Evolutionary conservation across 1,140 invertebrate species (phyloP).

Genomic region (Aplysia californica): DNA sequence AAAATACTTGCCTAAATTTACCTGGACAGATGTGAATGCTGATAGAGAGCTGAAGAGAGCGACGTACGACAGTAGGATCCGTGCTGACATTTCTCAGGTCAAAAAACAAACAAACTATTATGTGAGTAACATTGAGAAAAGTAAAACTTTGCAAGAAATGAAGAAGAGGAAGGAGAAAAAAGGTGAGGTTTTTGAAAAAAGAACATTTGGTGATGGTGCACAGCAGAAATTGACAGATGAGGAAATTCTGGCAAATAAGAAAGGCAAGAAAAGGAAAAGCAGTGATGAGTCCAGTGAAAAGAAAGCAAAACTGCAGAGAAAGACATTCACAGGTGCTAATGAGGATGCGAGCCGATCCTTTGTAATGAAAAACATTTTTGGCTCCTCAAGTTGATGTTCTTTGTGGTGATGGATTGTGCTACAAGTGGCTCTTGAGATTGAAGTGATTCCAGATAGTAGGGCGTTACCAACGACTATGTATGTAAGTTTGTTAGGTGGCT

Average conservation of each 20-base stretch:
- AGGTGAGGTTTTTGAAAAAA: constrained; percentile 5
- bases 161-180: constrained; percentile 24
- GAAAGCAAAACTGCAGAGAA: constrained; percentile 3
- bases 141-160: constrained; percentile 16
- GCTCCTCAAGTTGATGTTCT: neutral
- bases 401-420: too few relatives aligned
- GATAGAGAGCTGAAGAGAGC: constrained; percentile 90
- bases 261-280: neutral
- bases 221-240: constrained; percentile 20
- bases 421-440: too few relatives aligned
- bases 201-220: constrained; percentile 6
- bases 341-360: neutral
- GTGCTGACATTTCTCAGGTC: constrained; percentile 89
- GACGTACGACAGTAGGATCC: constrained; percentile 85
- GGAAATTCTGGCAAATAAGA: constrained; percentile 16
- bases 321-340: constrained; percentile 16
- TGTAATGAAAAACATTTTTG: constrained; percentile 28
- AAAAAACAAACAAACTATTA: constrained; percentile 26
- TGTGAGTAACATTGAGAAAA: constrained; percentile 8
- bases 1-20: constrained; percentile 93
- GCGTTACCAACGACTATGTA: too few relatives aligned
- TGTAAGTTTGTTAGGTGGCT: too few relatives aligned
- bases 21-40: constrained; percentile 95
- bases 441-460: too few relatives aligned
- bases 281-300: neutral